Percentiles rank a stretch among this genome's conserved stretches.
Evolutionary conservation across 2,113 vertebrate genomes (phyloP).

Genomic region (Alligator sinensis): DNA sequence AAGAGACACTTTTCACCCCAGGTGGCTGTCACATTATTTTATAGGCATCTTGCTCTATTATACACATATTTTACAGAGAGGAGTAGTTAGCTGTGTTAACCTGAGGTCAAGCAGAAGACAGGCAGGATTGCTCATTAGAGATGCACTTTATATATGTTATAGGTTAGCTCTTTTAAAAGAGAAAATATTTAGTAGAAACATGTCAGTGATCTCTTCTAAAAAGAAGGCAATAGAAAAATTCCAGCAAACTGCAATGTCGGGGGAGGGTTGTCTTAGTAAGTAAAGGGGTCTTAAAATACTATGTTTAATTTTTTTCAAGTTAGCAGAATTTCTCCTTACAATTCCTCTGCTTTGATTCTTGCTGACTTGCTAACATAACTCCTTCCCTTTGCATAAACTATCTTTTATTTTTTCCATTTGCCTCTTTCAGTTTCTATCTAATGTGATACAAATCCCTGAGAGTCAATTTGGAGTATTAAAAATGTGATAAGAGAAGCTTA

Average conservation of each 20-base stretch:
- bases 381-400: not conserved
- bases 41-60: too few species aligned
- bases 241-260: not conserved
- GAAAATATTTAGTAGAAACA: not conserved
- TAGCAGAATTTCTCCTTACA: not conserved
- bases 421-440: not conserved
- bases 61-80: too few species aligned
- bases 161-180: not conserved
- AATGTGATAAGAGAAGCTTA: not conserved
- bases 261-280: not conserved
- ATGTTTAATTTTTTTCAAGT: not conserved
- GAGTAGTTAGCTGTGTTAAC: not conserved
- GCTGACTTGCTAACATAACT: not conserved
- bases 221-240: not conserved
- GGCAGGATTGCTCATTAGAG: not conserved
- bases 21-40: not conserved
- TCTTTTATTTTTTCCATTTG: rapidly evolving
- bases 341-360: not conserved
- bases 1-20: not conserved
- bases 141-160: rapidly evolving
- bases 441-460: not conserved
- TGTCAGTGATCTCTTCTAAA: not conserved
- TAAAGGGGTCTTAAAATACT: not conserved
- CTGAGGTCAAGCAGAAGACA: not conserved
- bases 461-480: not conserved